Evolutionary conservation across 2,797 vertebrate species (phyloP), one percentile per base, ranked within the genome.

Genomic region (Labeo calbasu): DNA sequence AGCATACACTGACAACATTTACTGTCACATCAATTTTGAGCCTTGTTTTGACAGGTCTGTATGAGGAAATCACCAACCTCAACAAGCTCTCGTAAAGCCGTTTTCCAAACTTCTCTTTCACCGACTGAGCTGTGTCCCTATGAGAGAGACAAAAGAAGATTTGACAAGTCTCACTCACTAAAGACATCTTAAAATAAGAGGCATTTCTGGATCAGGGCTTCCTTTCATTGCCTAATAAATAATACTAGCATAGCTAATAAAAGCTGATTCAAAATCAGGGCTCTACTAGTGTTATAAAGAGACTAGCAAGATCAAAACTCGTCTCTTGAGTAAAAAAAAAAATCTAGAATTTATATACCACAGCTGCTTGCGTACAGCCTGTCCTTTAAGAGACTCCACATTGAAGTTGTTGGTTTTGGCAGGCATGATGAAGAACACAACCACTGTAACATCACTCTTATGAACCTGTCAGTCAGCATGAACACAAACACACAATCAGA

Each of bases 341-440:
- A 32, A 32, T 32, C 43, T 46, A 10, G 11, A 46, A 1, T 46
- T 9, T 21, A 48, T 89, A 1, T 95, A 99, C 97, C 98, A 98
- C 17, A 99, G 95, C 90, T 99, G 98, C 87, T 99, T 99, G 72
- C 98, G 92, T 10, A 99, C 91, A 0, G 98, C 98, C 88, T 99
- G 98, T 25, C 98, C 98, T 92, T 97, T 99, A 89, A 99, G 90
- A 0, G 96, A 97, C 92, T 99, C 98, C 93, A 99, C 97, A 0
- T 99, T 99, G 91, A 99, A 99, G 91, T 98, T 99, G 90, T 99
- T 98, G 32, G 97, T 99, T 91, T 96, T 97, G 46, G 98, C 96
- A 7, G 98, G 98, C 98, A 99, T 99, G 79, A 99, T 98, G 92
- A 99, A 98, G 93, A 99, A 99, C 82, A 96, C 98, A 0, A 99